Evolutionary conservation across 2,888 invertebrate species (phyloP).

Genomic region (Heterodera filipjevi): DNA sequence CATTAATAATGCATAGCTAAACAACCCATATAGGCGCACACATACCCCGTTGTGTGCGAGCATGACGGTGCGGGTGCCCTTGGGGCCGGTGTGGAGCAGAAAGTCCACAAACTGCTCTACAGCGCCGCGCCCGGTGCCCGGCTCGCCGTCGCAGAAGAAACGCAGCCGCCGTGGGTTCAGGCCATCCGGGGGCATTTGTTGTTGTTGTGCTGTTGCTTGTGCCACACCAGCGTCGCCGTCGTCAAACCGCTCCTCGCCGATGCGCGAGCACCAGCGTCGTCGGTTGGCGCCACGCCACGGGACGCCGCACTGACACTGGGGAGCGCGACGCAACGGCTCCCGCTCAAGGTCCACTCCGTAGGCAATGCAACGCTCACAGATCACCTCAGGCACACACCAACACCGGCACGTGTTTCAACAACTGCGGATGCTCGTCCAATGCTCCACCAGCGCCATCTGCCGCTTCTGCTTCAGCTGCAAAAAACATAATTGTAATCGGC

Average conservation of each 20-base stretch:
- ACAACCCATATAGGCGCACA: too few relatives aligned
- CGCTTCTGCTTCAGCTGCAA: not conserved
- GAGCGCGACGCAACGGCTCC: not conserved
- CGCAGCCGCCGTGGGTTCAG: not conserved
- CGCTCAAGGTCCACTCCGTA: not conserved
- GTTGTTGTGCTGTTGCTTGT: not conserved
- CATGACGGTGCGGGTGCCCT: not conserved
- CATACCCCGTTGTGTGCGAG: not conserved
- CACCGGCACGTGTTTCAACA: constrained; percentile 2
- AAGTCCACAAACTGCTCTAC: not conserved
- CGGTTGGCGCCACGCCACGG: not conserved
- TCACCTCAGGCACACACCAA: not conserved
- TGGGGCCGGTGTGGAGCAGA: not conserved
- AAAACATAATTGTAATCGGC: not conserved
- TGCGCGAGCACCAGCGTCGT: not conserved
- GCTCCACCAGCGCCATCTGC: too few relatives aligned
- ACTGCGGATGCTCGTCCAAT: not conserved
- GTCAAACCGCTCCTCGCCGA: not conserved
- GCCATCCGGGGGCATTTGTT: not conserved
- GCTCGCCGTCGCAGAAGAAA: not conserved
- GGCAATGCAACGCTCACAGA: not conserved
- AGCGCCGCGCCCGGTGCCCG: not conserved
- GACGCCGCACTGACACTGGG: not conserved
- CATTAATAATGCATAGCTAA: too few relatives aligned
- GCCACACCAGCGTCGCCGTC: not conserved